Conservation (phyloP, 2,888 invertebrate genomes). For the Chalcis sispes region DNA sequence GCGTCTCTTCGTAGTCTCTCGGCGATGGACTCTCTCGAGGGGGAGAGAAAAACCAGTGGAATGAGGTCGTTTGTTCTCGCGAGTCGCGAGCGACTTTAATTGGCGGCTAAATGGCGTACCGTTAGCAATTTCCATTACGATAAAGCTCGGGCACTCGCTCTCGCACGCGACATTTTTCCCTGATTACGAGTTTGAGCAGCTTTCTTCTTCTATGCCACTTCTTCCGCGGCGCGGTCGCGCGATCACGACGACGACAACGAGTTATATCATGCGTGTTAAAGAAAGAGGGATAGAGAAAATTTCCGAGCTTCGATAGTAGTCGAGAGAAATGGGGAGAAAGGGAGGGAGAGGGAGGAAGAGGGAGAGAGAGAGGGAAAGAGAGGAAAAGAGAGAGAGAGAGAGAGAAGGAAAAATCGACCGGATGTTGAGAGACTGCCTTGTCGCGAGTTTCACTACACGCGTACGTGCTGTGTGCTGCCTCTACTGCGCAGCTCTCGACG, state of each 20-base stretch:
- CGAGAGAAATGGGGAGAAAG: background rate
- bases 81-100: conserved; percentile 66
- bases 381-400: background rate
- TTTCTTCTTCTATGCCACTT: conserved; percentile 55
- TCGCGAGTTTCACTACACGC: conserved; percentile 53
- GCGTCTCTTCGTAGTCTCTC: background rate
- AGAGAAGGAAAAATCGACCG: conserved; percentile 5
- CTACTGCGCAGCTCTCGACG: too few relatives aligned
- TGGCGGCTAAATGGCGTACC: conserved; percentile 69
- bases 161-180: conserved; percentile 60
- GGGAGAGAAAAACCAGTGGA: conserved; percentile 64
- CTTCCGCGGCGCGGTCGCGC: conserved; percentile 49
- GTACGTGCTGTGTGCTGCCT: conserved; percentile 33
- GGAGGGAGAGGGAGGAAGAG: conserved; percentile 2
- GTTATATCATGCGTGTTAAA: conserved; percentile 40
- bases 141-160: conserved; percentile 63
- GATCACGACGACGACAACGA: conserved; percentile 26
- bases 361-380: conserved; percentile 9
- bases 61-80: conserved; percentile 72
- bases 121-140: conserved; percentile 73
- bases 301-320: conserved; percentile 21
- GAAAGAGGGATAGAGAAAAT: conserved; percentile 24
- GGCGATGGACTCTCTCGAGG: background rate
- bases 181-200: conserved; percentile 59
- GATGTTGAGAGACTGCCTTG: conserved; percentile 47